Conservation (phyloP, 1,140 invertebrate species). For the Conus ventricosus region DNA sequence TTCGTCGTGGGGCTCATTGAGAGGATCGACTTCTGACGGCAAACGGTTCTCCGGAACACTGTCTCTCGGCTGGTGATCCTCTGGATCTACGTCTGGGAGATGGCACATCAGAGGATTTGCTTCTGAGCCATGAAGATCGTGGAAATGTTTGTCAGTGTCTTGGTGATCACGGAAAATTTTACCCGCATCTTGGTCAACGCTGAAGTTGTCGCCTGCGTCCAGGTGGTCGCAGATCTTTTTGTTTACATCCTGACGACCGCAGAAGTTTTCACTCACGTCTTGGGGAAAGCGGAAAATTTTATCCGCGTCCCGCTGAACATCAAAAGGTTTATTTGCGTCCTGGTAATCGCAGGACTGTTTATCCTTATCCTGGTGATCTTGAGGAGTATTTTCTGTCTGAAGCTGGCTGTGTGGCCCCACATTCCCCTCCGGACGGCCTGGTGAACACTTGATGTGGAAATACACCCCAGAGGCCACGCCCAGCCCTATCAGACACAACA, state of each 20-base stretch:
- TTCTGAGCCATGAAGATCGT: neutral
- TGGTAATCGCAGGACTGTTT: too few species aligned
- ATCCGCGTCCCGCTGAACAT: too few species aligned
- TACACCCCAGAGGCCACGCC: constrained; percentile 46
- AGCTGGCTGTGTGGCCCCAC: too few species aligned
- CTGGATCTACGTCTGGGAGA: too few species aligned
- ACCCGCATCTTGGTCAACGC: neutral
- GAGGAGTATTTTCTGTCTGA: too few species aligned
- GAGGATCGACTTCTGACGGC: neutral
- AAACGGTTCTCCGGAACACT: neutral
- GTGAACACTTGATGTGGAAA: constrained; percentile 40
- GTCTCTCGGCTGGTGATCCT: neutral
- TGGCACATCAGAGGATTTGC: too few species aligned
- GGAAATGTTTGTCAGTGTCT: neutral
- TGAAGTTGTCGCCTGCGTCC: neutral
- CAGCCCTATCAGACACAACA: constrained; percentile 44
- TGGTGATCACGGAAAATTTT: neutral
- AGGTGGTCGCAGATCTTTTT: neutral
- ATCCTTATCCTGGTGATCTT: too few species aligned
- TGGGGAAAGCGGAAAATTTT: too few species aligned
- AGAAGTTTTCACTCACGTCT: too few species aligned
- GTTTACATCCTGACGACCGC: too few species aligned
- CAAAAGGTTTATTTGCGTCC: too few species aligned
- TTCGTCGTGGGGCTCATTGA: neutral
- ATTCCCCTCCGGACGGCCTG: too few species aligned